phyloP scores from a whole-genome alignment of 2,797 vertebrate species.

The Aplochiton taeniatus region DNA sequence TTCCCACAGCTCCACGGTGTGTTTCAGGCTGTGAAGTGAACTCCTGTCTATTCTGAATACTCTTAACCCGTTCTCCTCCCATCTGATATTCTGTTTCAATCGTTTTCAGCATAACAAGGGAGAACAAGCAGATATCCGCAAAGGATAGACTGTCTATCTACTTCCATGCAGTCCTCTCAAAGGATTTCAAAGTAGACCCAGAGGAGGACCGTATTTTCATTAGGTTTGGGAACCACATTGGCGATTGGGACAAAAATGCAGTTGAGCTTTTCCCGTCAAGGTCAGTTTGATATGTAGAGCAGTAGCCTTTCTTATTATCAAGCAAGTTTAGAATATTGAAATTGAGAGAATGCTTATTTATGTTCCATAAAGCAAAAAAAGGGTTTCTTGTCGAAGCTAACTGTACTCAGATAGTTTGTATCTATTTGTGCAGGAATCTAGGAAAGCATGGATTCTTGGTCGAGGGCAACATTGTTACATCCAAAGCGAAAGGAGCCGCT shows the following conservation, averaged over 20 bases:
- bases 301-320: not conserved
- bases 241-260: conserved; percentile 37
- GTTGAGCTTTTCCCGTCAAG: conserved; percentile 61
- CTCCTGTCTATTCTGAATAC: not conserved
- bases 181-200: conserved; percentile 76
- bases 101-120: conserved; percentile 41
- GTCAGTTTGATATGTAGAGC: conserved; percentile 58
- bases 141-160: conserved; percentile 74
- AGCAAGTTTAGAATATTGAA: too few species aligned
- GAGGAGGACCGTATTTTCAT: conserved; percentile 66
- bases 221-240: conserved; percentile 43
- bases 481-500: not conserved
- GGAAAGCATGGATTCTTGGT: conserved; percentile 78
- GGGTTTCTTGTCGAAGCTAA: not conserved
- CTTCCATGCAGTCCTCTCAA: conserved; percentile 90
- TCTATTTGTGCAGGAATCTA: conserved; percentile 62
- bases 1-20: conserved; percentile 51
- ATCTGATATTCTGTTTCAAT: not conserved
- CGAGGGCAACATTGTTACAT: conserved; percentile 66
- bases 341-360: too few species aligned
- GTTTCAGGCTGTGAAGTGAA: not conserved
- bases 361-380: too few species aligned
- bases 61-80: not conserved
- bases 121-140: conserved; percentile 44
- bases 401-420: not conserved